Base-by-base conservation (phyloP, 2,888 invertebrate species). In the Stenurella melanura region DNA sequence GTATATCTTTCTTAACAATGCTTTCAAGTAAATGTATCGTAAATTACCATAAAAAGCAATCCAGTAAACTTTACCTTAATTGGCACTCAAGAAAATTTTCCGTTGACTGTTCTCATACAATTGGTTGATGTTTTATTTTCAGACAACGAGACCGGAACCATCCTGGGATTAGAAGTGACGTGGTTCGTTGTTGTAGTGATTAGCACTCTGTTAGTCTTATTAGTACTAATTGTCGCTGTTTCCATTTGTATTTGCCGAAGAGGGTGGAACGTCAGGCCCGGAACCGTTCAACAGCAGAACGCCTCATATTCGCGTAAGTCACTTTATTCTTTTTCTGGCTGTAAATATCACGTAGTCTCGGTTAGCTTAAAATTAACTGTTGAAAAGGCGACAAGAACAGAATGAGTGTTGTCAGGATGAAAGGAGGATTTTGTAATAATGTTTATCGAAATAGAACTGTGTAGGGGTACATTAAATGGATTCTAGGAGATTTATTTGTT, bases 171-270 rank as follows among this genome's bases (percentile, higher is more conserved):
- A 87, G 94, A 94, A 86, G 92, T 94, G 88, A 93, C 95, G 85
- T 94, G 95, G 93, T 93, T 96, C 89, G 94, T 94, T 84, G 92
- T 93, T 78, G 92, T 93, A 84, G 93, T 94, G 71, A 94, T 95
- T 80, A 93, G 93, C 86, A 91, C 93, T 78, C 91, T 94, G 86
- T 90, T 96, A 87, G 91, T 94, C 83, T 90, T 94, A 87, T 92
- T 94, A 85, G 93, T 94, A 75, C 92, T 93, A 86, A 93, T 93
- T 82, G 93, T 94, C 75, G 94, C 93, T 82, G 91, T 94, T 77
- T 93, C 94, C 81, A 92, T 94, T 89, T 96, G 96, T 91, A 92
- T 95, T 86, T 96, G 96, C 89, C 93, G 95, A 78, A 93, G 94
- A 84, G 92, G 93, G 77, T 89, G 90, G 83, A 76, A 91, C 80